phyloP scores from a whole-genome alignment of 2,113 vertebrate species.

The Thinocorus orbignyianus region DNA sequence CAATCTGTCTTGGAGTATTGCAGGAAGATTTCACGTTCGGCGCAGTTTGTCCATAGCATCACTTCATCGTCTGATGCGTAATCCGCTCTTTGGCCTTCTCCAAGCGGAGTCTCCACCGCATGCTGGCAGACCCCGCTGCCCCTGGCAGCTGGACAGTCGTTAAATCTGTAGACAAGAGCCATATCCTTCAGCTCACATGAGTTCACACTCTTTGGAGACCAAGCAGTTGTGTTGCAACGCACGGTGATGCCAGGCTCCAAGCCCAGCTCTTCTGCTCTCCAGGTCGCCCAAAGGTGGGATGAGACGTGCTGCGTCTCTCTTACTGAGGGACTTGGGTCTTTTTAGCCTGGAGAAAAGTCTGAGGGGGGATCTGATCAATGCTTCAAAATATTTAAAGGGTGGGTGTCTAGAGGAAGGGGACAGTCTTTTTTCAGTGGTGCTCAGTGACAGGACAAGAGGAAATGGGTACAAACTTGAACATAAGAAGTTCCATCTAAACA shows the following conservation, averaged over 20 bases:
- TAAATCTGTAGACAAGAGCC: background rate
- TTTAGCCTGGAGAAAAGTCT: no score
- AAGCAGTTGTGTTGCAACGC: accelerated
- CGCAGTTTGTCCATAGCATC: background rate
- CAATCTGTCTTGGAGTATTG: constrained; percentile 17
- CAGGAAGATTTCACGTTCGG: background rate
- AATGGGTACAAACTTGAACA: no score
- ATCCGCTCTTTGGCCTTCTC: background rate
- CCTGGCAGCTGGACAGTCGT: background rate
- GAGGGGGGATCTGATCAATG: no score
- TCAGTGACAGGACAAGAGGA: no score
- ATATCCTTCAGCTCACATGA: background rate
- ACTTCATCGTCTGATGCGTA: background rate
- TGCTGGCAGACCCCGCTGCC: accelerated
- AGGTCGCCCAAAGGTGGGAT: accelerated
- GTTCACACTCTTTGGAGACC: background rate
- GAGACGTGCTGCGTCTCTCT: no score
- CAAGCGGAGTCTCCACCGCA: background rate
- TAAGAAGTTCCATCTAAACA: no score
- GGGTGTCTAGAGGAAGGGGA: no score
- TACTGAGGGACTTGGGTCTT: no score
- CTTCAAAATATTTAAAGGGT: no score
- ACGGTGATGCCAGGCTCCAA: accelerated
- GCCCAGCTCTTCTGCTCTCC: background rate
- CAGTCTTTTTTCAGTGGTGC: no score